phyloP scores from a whole-genome alignment of 2,113 vertebrate genomes.

The Callorhinus ursinus region DNA sequence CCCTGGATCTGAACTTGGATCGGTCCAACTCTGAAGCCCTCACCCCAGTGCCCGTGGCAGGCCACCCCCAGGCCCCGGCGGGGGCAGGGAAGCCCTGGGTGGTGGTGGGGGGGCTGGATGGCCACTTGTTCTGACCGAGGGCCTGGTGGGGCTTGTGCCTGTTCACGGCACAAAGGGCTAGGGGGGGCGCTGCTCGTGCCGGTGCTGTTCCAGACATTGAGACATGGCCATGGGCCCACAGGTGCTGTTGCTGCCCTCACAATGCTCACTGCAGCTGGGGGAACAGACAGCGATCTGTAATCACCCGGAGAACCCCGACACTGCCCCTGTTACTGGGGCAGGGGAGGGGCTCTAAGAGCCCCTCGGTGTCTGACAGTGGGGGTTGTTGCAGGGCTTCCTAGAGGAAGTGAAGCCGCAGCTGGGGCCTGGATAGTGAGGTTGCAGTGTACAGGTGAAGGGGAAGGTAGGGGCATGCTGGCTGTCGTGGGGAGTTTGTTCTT shows the following conservation, averaged over 20 bases:
- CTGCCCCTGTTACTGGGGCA: neutral
- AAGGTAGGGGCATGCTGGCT: neutral
- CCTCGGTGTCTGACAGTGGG: neutral
- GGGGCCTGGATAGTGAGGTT: neutral
- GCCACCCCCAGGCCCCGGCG: no score
- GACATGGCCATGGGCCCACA: accelerated
- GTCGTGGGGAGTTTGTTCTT: neutral
- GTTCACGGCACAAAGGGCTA: neutral
- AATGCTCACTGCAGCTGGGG: neutral
- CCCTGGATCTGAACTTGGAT: neutral
- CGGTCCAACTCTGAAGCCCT: neutral
- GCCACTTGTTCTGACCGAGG: neutral
- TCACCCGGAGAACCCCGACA: neutral
- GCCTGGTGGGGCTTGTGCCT: neutral
- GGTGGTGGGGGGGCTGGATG: neutral
- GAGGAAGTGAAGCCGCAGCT: neutral
- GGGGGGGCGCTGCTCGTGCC: neutral
- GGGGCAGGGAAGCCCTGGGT: neutral
- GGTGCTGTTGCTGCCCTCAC: accelerated
- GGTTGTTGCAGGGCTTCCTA: neutral
- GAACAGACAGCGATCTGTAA: neutral
- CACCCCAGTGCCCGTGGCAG: neutral
- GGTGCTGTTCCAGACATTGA: neutral
- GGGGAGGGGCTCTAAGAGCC: neutral
- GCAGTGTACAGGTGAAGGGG: neutral